Evolutionary conservation across 2,888 invertebrate genomes (phyloP).

Genomic region (Lycaena phlaeas): DNA sequence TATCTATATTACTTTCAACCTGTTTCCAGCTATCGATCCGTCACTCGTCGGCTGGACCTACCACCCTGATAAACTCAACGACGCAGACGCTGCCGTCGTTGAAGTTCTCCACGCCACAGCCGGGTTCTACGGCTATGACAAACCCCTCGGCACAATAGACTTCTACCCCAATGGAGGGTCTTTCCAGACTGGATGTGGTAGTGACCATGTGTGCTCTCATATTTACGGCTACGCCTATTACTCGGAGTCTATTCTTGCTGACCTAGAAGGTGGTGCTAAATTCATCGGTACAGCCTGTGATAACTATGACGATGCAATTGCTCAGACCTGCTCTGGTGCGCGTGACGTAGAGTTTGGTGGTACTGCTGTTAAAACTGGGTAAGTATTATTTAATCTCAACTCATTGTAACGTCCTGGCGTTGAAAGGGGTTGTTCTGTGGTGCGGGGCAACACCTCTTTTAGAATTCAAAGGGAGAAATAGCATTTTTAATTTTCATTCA

Average conservation of each 20-base stretch:
- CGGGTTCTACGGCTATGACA: slow-evolving; percentile 45
- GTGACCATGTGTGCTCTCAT: slow-evolving; percentile 38
- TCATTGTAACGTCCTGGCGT: too few species aligned
- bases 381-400: slow-evolving; percentile 24
- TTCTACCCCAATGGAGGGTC: slow-evolving; percentile 58
- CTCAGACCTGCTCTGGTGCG: slow-evolving; percentile 32
- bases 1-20: too few species aligned
- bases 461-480: too few species aligned
- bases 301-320: slow-evolving; percentile 33
- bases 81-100: slow-evolving; percentile 42
- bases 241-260: slow-evolving; percentile 43
- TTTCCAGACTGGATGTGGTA: slow-evolving; percentile 41
- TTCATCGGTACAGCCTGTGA: slow-evolving; percentile 52
- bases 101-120: slow-evolving; percentile 55
- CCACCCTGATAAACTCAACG: slow-evolving; percentile 36
- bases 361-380: slow-evolving; percentile 32
- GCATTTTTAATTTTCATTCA: too few species aligned
- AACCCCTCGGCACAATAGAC: slow-evolving; percentile 49
- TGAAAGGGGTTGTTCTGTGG: too few species aligned
- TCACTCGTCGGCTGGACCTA: slow-evolving; percentile 55
- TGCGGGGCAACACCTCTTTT: too few species aligned
- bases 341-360: slow-evolving; percentile 45
- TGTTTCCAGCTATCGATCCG: slow-evolving; percentile 52
- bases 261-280: slow-evolving; percentile 22
- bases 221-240: slow-evolving; percentile 39